Conservation (phyloP, 53 echinoderm and acorn worm genomes). For the Echinometra lucunter region DNA sequence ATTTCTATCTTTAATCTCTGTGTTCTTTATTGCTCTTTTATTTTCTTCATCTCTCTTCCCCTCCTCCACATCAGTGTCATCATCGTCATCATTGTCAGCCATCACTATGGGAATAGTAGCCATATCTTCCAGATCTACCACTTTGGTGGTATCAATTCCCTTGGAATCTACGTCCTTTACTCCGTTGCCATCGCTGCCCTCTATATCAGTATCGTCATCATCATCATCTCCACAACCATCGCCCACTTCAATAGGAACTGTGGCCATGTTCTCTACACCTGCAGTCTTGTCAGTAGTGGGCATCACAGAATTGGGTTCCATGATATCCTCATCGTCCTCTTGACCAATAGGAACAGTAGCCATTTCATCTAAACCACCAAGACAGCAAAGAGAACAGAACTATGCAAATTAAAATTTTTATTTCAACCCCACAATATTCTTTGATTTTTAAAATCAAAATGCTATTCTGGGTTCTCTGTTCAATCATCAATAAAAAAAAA, state of each 20-base stretch:
- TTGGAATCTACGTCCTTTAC: neutral
- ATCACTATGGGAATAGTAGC: constrained; percentile 29
- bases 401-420: neutral
- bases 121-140: neutral
- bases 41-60: neutral
- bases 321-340: constrained; percentile 21
- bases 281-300: too few species aligned
- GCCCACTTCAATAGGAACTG: constrained; percentile 28
- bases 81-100: constrained; percentile 33
- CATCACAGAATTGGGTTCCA: neutral
- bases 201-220: neutral
- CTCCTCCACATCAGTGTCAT: constrained; percentile 52
- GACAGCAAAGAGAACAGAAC: neutral
- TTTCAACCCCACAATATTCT: too few species aligned
- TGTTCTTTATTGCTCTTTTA: neutral
- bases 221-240: neutral
- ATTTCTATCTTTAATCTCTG: neutral
- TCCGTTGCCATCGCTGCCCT: neutral
- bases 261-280: constrained; percentile 54
- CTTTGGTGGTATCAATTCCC: neutral
- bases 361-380: constrained; percentile 21
- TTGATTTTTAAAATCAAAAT: too few species aligned
- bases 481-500: neutral
- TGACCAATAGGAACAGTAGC: constrained; percentile 30
- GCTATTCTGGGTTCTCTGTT: too few species aligned